Percentiles rank a stretch among this genome's conserved stretches.
Evolutionary conservation across 2,797 vertebrate genomes (phyloP).

Genomic region (Gastrophryne carolinensis): DNA sequence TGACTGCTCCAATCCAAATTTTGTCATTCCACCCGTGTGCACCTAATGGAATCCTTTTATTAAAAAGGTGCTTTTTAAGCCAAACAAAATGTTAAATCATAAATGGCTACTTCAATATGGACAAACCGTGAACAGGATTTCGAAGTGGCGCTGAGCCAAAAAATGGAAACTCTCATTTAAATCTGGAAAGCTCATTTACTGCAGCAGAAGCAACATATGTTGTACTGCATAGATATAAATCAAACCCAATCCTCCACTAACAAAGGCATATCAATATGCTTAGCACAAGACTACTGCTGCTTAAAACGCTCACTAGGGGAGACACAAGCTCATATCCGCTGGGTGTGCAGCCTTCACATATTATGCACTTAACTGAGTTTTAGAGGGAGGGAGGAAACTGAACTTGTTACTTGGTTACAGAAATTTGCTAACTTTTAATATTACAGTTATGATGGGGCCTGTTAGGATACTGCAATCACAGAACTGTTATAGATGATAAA

Average conservation of each 20-base stretch:
- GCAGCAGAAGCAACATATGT: conserved; percentile 54
- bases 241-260: conserved; percentile 53
- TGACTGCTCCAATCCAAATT: too few relatives aligned
- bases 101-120: conserved; percentile 23
- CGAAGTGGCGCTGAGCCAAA: conserved; percentile 24
- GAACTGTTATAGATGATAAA: conserved; percentile 43
- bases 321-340: conserved; percentile 60
- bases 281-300: conserved; percentile 64
- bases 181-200: conserved; percentile 44
- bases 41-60: too few relatives aligned
- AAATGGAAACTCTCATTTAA: conserved; percentile 51
- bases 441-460: conserved; percentile 52
- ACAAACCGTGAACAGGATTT: conserved; percentile 38
- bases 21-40: too few relatives aligned
- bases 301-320: conserved; percentile 65
- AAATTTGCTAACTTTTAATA: conserved; percentile 55
- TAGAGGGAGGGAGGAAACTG: conserved; percentile 56
- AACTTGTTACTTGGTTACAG: conserved; percentile 54
- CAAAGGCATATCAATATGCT: conserved; percentile 59
- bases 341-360: conserved; percentile 57
- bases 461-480: conserved; percentile 58
- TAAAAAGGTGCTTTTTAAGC: too few relatives aligned
- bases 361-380: conserved; percentile 62
- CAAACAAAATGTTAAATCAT: not conserved
- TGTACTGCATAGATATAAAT: conserved; percentile 56